Percentiles rank a stretch among this genome's conserved stretches.
Conservation (phyloP, 1,140 invertebrate genomes). For the Galleria mellonella region DNA sequence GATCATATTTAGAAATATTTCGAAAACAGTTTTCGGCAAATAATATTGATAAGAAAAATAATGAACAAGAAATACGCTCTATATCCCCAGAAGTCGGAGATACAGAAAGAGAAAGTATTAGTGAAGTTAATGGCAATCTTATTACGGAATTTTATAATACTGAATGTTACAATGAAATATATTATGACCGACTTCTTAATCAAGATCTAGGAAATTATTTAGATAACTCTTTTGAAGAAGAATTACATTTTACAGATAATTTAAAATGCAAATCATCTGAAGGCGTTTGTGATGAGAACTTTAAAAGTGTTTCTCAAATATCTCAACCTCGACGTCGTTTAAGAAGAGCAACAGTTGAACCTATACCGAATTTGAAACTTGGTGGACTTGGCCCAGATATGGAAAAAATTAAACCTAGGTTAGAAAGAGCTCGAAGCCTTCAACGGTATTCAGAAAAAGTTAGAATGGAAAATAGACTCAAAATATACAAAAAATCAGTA, state of each 20-base stretch:
- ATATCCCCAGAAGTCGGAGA: constrained; percentile 59
- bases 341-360: constrained; percentile 32
- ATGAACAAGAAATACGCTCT: constrained; percentile 43
- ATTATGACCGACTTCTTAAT: constrained; percentile 52
- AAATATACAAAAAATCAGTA: constrained; percentile 52
- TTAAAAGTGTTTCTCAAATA: constrained; percentile 55
- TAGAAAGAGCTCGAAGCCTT: constrained; percentile 60
- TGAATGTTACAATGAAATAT: constrained; percentile 62
- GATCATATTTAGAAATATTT: constrained; percentile 54
- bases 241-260: constrained; percentile 30
- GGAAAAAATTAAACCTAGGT: constrained; percentile 54
- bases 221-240: constrained; percentile 41
- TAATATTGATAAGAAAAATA: constrained; percentile 11
- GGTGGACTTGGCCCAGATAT: constrained; percentile 60
- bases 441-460: constrained; percentile 67
- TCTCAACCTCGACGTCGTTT: constrained; percentile 30
- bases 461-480: constrained; percentile 57
- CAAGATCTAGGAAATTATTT: constrained; percentile 35
- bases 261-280: constrained; percentile 26
- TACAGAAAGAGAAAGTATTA: constrained; percentile 51
- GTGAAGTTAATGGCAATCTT: constrained; percentile 25
- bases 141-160: constrained; percentile 50
- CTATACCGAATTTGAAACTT: constrained; percentile 41
- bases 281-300: constrained; percentile 29
- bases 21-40: constrained; percentile 38